These are phyloP conservation scores for Trichosurus vulpecula DNA, from an alignment of 2,797 vertebrate genomes.

Conservation along the genomic window DNA sequence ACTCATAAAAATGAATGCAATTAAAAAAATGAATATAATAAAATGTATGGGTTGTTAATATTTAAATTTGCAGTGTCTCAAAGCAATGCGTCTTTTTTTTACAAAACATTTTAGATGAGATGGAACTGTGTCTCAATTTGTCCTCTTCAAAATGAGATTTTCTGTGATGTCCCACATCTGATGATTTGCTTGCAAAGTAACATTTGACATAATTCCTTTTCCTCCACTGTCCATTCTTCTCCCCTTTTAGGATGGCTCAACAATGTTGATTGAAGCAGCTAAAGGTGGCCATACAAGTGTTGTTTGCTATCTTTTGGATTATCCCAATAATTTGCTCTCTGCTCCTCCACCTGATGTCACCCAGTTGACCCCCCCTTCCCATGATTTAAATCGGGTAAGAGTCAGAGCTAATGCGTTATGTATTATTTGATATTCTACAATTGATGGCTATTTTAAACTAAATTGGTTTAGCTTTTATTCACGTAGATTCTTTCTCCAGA, in stretches of 20 bases:
- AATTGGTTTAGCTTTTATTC: conserved; percentile 26
- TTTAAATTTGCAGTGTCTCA: neutral
- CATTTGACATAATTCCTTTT: neutral
- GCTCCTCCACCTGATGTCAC: conserved; percentile 88
- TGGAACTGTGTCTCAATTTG: neutral
- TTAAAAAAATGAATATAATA: neutral
- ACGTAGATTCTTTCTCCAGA: neutral
- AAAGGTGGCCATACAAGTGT: conserved; percentile 90
- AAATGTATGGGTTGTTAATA: neutral
- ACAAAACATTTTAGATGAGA: neutral
- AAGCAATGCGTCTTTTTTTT: neutral
- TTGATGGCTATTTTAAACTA: conserved; percentile 41
- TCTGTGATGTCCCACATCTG: neutral
- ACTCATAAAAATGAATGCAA: neutral
- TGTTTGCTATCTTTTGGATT: conserved; percentile 90
- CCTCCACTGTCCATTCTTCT: neutral
- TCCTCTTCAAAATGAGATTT: neutral
- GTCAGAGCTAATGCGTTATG: neutral
- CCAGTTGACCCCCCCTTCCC: conserved; percentile 89
- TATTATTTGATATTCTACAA: neutral
- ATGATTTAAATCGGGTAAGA: conserved; percentile 89
- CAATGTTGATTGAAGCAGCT: conserved; percentile 90
- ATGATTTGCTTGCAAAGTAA: neutral
- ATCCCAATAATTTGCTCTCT: conserved; percentile 89
- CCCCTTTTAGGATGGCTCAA: conserved; percentile 86